Conservation (phyloP, 2,888 invertebrate species). For the Seira musarum region DNA sequence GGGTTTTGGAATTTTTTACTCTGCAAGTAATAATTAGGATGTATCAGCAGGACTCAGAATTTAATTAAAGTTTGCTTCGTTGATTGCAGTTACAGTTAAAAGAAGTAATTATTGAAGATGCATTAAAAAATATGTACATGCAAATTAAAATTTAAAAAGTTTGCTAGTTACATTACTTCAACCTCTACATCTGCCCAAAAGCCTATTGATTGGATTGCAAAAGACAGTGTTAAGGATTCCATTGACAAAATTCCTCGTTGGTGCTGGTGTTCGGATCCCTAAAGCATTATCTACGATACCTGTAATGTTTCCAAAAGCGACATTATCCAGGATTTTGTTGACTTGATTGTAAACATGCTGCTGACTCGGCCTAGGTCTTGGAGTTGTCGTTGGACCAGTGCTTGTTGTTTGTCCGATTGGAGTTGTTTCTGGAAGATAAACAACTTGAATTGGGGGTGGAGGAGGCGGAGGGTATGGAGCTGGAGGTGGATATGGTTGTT, state of each 20-base stretch:
- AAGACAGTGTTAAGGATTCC: constrained; percentile 54
- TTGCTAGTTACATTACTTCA: too few relatives aligned
- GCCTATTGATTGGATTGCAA: constrained; percentile 50
- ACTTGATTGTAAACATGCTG: constrained; percentile 55
- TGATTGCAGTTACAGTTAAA: too few relatives aligned
- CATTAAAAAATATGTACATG: too few relatives aligned
- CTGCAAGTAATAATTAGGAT: too few relatives aligned
- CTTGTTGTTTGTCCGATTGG: neutral
- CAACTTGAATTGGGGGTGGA: constrained; percentile 34
- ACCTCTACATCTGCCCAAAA: constrained; percentile 21
- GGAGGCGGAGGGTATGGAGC: neutral
- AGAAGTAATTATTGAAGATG: too few relatives aligned
- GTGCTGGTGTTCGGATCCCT: constrained; percentile 49
- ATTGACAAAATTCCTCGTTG: constrained; percentile 51
- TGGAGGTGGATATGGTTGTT: neutral
- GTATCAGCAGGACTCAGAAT: too few relatives aligned
- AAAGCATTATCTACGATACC: constrained; percentile 41
- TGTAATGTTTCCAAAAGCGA: constrained; percentile 39
- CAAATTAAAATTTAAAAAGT: too few relatives aligned
- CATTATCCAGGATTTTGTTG: constrained; percentile 50
- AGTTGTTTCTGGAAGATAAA: constrained; percentile 30
- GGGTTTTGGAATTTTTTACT: too few relatives aligned
- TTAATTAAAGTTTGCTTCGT: too few relatives aligned
- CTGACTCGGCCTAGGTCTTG: constrained; percentile 39
- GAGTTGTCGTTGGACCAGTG: constrained; percentile 32